These are phyloP conservation scores for Florisuga fusca DNA, from an alignment of 2,797 vertebrate genomes.

Conservation along the genomic window DNA sequence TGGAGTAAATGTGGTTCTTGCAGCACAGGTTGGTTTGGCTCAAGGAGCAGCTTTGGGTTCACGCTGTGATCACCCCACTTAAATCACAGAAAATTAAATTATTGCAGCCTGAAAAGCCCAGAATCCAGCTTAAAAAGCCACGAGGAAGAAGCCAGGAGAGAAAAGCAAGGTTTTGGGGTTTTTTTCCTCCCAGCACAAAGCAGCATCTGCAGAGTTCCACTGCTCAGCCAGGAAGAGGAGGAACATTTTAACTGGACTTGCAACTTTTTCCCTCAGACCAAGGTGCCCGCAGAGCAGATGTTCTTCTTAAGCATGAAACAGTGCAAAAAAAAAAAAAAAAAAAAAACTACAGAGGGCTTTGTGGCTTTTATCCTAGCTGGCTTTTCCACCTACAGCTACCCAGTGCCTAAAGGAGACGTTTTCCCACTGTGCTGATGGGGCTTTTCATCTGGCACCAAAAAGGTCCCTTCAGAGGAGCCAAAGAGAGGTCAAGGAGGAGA, in stretches of 20 bases:
- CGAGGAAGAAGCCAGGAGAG: background rate
- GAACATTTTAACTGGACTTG: background rate
- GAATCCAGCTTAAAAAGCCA: background rate
- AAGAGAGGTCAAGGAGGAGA: background rate
- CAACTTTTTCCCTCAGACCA: background rate
- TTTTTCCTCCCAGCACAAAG: background rate
- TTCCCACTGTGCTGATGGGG: fast-evolving
- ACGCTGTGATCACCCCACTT: background rate
- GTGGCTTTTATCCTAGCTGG: background rate
- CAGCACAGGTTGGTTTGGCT: background rate
- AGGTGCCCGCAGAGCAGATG: background rate
- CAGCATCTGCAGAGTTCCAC: background rate
- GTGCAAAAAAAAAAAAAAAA: too few relatives aligned
- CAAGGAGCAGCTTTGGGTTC: background rate
- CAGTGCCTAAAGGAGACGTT: background rate
- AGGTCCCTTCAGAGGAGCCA: background rate
- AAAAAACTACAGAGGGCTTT: background rate
- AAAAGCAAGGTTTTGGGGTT: background rate
- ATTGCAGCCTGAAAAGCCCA: background rate
- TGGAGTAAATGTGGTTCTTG: background rate
- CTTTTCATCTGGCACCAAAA: background rate
- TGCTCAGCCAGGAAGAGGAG: background rate
- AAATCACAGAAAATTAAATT: background rate
- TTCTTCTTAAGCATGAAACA: background rate
- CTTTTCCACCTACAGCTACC: background rate